Base-by-base conservation (phyloP, 1,140 invertebrate species). In the Brachionus calyciflorus region DNA sequence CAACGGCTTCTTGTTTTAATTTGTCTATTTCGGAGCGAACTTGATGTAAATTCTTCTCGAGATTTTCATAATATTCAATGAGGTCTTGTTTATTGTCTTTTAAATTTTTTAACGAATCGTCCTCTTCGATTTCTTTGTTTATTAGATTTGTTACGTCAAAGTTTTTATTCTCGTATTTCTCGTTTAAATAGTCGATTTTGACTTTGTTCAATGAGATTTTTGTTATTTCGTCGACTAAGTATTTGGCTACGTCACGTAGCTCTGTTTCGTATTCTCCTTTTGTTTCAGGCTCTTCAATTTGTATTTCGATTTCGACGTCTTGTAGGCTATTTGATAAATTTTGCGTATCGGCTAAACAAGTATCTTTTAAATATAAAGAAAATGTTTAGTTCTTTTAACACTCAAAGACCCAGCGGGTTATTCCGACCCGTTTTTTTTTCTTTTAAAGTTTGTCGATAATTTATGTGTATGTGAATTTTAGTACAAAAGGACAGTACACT, bases 11-110 rank as follows among this genome's bases (percentile, higher is more conserved):
- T 40, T 73, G 26, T 17, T 73, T 73, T 17, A 73, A 14, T 14
- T 73, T 73, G 46, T 55, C 51, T 0, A 73, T 73, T 30, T 73
- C 69, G 7, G 30, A 33, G 19, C 69, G 19, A 10, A 73, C 69
- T 53, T 73, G 69, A 24, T 49, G 46, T 28, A 73, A 55, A 73
- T 73, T 73, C 21, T 55, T 19, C 26, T 73, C 69, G n/a, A 73
- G 41, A 49, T 49, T 51, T 41, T 30, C 33, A 24, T 73, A 73
- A 51, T 73, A 73, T 7, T 73, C 46, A 0, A 73, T 24, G n/a
- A 73, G 24, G 6, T 73, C 46, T 26, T 73, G 44, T 51, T 55
- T 49, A 26, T 26, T 51, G 1, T 73, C 37, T 14, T 17, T 7
- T 1, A n/a, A 30, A 37, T 37, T 37, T 26, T 28, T n/a, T n/a